A percentile compares a stretch with the other conserved stretches of the same genome.
These are phyloP conservation scores for Acleris literana DNA, from an alignment of 2,888 invertebrate species.

Conservation along the genomic window DNA sequence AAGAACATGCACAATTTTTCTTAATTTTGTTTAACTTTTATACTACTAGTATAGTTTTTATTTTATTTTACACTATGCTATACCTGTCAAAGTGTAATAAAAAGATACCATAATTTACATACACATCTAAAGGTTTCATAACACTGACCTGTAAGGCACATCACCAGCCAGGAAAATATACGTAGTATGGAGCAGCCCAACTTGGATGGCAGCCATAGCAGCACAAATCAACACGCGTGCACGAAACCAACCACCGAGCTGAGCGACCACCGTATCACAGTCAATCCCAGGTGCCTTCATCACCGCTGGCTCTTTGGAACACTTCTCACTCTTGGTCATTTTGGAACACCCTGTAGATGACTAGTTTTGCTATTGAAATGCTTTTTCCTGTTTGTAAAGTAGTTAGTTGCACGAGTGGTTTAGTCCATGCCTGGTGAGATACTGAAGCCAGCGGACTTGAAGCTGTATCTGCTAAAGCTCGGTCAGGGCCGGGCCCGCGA, in stretches of 20 bases:
- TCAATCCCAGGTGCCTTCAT: slow-evolving; percentile 49
- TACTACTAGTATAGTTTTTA: too few relatives aligned
- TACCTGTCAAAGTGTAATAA: too few relatives aligned
- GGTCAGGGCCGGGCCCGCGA: slow-evolving; percentile 46
- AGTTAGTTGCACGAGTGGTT: slow-evolving; percentile 11
- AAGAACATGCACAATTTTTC: too few relatives aligned
- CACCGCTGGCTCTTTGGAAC: slow-evolving; percentile 5
- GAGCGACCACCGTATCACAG: slow-evolving; percentile 50
- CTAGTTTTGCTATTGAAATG: too few relatives aligned
- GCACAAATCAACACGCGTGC: slow-evolving; percentile 51
- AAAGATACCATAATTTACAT: too few relatives aligned
- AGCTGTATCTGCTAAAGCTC: slow-evolving; percentile 46
- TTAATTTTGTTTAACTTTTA: too few relatives aligned
- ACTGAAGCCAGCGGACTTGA: slow-evolving; percentile 24
- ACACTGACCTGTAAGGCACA: slow-evolving; percentile 79
- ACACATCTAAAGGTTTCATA: too few relatives aligned
- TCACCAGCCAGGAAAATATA: slow-evolving; percentile 84
- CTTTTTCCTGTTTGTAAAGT: background rate
- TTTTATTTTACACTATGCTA: too few relatives aligned
- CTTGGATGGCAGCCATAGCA: slow-evolving; percentile 75
- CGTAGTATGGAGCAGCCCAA: slow-evolving; percentile 80
- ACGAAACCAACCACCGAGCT: slow-evolving; percentile 71
- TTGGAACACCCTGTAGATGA: too few relatives aligned
- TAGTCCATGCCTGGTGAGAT: slow-evolving; percentile 4
- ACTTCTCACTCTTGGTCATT: slow-evolving; percentile 7